Evolutionary conservation across 2,888 invertebrate species (phyloP).

Genomic region (Drosophila anceps): DNA sequence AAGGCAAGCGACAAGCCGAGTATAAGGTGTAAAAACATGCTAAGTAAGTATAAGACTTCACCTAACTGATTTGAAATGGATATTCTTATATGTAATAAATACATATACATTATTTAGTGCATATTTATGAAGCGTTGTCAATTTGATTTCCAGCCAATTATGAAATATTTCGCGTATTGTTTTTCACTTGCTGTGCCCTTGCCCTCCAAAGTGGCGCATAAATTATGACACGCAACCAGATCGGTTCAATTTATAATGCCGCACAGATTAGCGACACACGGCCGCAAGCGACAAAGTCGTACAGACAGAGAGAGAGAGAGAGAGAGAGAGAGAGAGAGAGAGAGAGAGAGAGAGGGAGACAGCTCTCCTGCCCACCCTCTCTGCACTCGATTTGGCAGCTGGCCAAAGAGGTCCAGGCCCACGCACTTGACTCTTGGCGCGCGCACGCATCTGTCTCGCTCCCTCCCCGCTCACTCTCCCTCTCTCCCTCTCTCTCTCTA

Average conservation of each 20-base stretch:
- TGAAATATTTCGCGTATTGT: slow-evolving; percentile 21
- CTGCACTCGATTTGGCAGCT: slow-evolving; percentile 43
- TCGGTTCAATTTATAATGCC: slow-evolving; percentile 58
- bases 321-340: too few species aligned
- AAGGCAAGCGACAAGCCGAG: too few species aligned
- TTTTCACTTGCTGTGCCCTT: slow-evolving; percentile 24
- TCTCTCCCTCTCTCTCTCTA: not conserved
- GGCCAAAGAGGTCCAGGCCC: slow-evolving; percentile 62
- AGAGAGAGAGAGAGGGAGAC: not conserved
- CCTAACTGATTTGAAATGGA: not conserved
- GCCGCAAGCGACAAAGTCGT: slow-evolving; percentile 22
- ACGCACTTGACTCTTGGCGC: slow-evolving; percentile 56
- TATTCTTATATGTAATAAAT: not conserved
- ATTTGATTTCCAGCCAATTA: slow-evolving; percentile 20
- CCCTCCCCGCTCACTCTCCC: not conserved
- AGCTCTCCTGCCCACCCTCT: not conserved
- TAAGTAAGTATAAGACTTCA: not conserved
- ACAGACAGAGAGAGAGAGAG: not conserved
- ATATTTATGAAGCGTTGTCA: not conserved
- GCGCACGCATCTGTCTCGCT: slow-evolving; percentile 53
- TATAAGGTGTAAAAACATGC: too few species aligned
- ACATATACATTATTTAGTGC: not conserved
- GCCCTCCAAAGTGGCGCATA: slow-evolving; percentile 40
- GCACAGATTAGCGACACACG: slow-evolving; percentile 49
- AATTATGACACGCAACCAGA: slow-evolving; percentile 59